Evolutionary conservation across 2,113 vertebrate genomes (phyloP), one percentile per base, ranked within the genome.

Genomic region (Coracopsis vasa): DNA sequence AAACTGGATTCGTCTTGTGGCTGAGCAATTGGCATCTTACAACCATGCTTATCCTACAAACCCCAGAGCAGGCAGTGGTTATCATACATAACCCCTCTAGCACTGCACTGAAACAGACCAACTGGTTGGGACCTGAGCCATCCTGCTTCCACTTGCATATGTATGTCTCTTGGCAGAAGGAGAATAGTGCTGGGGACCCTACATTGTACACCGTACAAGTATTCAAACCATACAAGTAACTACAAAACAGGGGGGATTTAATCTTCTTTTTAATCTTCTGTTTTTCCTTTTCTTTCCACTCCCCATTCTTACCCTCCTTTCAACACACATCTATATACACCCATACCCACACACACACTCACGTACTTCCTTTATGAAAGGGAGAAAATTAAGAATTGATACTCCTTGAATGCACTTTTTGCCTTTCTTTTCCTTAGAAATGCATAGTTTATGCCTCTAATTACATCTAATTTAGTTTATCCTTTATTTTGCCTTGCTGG

Each of bases 11-110:
- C 18, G 25, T 5, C 24, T 16, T 25, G 31, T 44, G 39, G n/a
- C 67, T 66, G 28, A 89, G 50, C 24, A 89, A 67, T 0, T 25
- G 48, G 50, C 21, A 7, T 79, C n/a, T 42, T 3, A 0, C 24
- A 69, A 56, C 58, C 33, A 4, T 8, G 35, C 35, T 64, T 29
- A 37, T 23, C 37, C 33, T 33, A 14, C 44, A 72, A 33, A 62
- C 16, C 66, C 58, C 0, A 0, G 39, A 77, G 62, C 74, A 79
- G 65, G 35, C 39, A 51, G 41, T 2, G 27, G 6, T 69, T 47
- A 87, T 44, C 0, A 0, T 6, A 71, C 20, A 3, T 54, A 54
- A 54, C 29, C 31, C 27, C 71, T 64, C 56, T 27, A 47, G n/a
- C 72, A 48, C 41, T 31, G 60, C 69, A 23, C 48, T 37, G 84